Base-by-base conservation (phyloP, 2,888 invertebrate species). In the Plebejus anna region DNA sequence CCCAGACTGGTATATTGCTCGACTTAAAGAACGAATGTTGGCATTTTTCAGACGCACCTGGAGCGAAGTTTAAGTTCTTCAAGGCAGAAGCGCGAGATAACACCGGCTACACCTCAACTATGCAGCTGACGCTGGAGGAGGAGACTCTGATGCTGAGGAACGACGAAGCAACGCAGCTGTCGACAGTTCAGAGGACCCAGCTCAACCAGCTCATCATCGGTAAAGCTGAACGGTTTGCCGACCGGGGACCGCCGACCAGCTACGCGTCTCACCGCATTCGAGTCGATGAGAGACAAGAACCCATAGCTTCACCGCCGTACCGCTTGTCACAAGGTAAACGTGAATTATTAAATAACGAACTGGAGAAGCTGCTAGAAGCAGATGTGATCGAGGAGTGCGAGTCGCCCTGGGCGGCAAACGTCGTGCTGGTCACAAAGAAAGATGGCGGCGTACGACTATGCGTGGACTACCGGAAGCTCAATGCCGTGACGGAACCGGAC, bases 251-350 rank as follows among this genome's bases (percentile, higher is more conserved):
- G 32, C 32, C 59, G 2, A 22, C 51, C 32, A 38, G 73, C 22
- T 22, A 22, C 1, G 79, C 76, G 28, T 75, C 55, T 13, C 87
- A 86, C 73, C 51, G 38, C 4, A 85, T 86, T 4, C 81, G 84
- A 77, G 78, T 80, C 0, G 82, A 82, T 32, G 82, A 80, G 0
- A 76, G 81, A 47, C 82, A 85, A 75, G 79, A 79, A 7, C 87
- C 88, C 1, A 82, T 87, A 28, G 82, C 86, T 1, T 80, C 82
- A 4, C 85, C 85, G 0, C 86, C 86, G 0, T 87, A 86, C 78
- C 76, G 86, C 36, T 72, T 87, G 78, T 83, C 85, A 1, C 83
- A 82, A 13, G 70, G 77, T 47, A 47, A 47, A 47, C 47, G 47
- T 47, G 47, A 47, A 47, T 47, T 2, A 47, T 51, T 75, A 11